Evolutionary conservation across 2,113 vertebrate species (phyloP).

Genomic region (Theropithecus gelada): DNA sequence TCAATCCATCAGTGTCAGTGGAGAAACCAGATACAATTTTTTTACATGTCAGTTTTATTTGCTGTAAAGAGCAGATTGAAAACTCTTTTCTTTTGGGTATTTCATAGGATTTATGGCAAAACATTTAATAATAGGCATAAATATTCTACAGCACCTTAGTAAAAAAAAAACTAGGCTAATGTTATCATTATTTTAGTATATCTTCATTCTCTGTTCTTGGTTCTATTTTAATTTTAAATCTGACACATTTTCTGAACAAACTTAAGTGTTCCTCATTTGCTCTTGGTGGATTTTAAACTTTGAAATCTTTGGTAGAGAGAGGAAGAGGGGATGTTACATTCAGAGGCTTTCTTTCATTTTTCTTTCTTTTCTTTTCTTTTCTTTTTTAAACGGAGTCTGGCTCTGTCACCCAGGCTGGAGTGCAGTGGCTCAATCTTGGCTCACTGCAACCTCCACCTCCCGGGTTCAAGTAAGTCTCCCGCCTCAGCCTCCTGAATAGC

Average conservation of each 20-base stretch:
- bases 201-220: not conserved
- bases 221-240: not conserved
- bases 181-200: not conserved
- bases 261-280: not conserved
- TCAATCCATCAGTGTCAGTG: not conserved
- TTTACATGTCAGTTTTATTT: not conserved
- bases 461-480: too few relatives aligned
- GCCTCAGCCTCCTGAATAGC: too few relatives aligned
- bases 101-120: not conserved
- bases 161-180: not conserved
- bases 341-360: not conserved
- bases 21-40: not conserved
- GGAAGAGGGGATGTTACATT: not conserved
- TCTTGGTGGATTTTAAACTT: not conserved
- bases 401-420: too few relatives aligned
- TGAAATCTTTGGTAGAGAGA: not conserved
- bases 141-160: not conserved
- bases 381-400: too few relatives aligned
- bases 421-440: too few relatives aligned
- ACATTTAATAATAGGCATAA: not conserved
- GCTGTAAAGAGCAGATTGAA: not conserved
- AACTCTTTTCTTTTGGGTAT: not conserved
- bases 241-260: not conserved
- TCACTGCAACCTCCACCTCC: too few relatives aligned
- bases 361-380: too few relatives aligned